Evolutionary conservation across 1,140 invertebrate species (phyloP), one percentile per base, ranked within the genome.

Genomic region (Mya arenaria): DNA sequence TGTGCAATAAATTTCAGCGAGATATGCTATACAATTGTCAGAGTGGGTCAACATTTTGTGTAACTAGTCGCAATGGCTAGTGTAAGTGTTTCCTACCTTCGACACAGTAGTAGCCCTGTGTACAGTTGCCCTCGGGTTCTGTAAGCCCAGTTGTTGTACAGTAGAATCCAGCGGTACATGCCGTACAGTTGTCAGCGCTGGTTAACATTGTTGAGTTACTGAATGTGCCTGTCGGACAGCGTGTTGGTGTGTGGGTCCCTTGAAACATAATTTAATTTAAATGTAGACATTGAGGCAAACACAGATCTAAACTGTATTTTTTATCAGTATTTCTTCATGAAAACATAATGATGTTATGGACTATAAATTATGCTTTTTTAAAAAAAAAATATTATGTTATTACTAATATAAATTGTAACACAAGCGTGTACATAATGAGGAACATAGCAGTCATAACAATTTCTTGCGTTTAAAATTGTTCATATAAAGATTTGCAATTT

Each of bases 51-150:
- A n/a, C n/a, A n/a, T n/a, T n/a, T n/a, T n/a, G n/a, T n/a, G n/a
- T n/a, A n/a, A n/a, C n/a, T n/a, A n/a, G n/a, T n/a, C n/a, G n/a
- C n/a, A n/a, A n/a, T n/a, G n/a, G n/a, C n/a, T n/a, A n/a, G n/a
- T n/a, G n/a, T n/a, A n/a, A n/a, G n/a, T n/a, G n/a, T n/a, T 23
- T 74, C 73, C 77, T 84, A 89, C 90, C 90, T 85, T 85, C 80
- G 17, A 90, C 90, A 71, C 91, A 92, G 85, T 92, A 92, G 78
- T 90, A 92, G 0, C 91, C 91, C 30, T 89, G 87, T 28, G 87
- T 86, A 84, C 91, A 92, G 4, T 77, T 75, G 4, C 87, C 90
- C 39, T 92, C 86, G n/a, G 86, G 89, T 15, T 72, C 63, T 3
- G 88, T 90, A 6, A 92, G 84, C 15, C 91, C 91, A 10, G 85